Conservation (phyloP, 2,888 invertebrate genomes). For the Dione vanillae region DNA sequence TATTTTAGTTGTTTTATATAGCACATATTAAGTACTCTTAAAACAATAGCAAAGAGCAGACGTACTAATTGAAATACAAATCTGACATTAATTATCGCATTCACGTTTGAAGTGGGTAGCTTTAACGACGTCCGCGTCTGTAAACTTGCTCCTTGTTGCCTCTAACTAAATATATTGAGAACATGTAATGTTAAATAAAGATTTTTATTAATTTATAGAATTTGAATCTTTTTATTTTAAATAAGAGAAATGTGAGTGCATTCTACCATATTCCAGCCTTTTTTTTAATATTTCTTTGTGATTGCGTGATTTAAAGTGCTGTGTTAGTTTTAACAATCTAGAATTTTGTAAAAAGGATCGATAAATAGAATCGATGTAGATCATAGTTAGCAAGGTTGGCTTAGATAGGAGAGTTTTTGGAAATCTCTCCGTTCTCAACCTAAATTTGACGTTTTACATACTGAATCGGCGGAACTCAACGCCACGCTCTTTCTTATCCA, state of each 20-base stretch:
- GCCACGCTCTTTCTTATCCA: background rate
- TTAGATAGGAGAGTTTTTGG: no score
- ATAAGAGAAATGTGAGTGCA: no score
- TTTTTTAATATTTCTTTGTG: no score
- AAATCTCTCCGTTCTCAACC: no score
- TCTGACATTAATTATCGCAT: constrained; percentile 25
- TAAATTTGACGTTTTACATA: background rate
- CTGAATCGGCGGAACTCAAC: background rate
- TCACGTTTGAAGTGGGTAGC: constrained; percentile 24
- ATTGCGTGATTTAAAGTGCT: no score
- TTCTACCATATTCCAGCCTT: no score
- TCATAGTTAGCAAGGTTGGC: no score
- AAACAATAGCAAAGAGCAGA: background rate
- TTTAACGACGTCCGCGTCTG: constrained; percentile 19
- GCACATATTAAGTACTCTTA: background rate
- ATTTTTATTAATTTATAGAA: background rate
- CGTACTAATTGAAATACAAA: constrained; percentile 30
- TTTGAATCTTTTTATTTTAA: background rate
- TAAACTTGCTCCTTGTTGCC: constrained; percentile 6
- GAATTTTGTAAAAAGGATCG: no score
- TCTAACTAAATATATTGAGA: background rate
- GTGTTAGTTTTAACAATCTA: no score
- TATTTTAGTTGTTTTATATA: no score
- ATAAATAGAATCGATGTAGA: no score
- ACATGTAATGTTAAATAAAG: background rate